Base-by-base conservation (phyloP, 2,888 invertebrate genomes). In the Rotaria socialis region DNA sequence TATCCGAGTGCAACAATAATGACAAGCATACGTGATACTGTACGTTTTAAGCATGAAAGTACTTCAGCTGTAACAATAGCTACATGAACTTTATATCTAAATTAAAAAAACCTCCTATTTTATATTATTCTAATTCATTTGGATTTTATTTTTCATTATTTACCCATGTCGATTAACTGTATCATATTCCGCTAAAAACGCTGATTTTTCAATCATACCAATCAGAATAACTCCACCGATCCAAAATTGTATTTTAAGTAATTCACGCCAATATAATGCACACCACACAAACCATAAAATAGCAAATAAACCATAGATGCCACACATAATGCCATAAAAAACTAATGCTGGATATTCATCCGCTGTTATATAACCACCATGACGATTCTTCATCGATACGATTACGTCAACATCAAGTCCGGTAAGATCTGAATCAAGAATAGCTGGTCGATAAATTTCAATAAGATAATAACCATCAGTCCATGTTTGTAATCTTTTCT, bases 1-100 rank as follows among this genome's bases (percentile, higher is more conserved):
- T 96, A 97, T 85, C 97, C 97, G 84, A 97, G 93, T 88, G 96
- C 96, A 87, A 96, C 96, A 87, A 97, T 96, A 87, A 97, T 95
- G 88, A 97, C 96, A 86, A 97, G 92, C 94, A 97, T 96, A 88
- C 96, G 93, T 0, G 97, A 95, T 88, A 97, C 92, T 0, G 96
- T 95, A 86, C 96, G 92, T 92, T 97, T 97, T 14, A 94, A 94
- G 89, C 96, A 95, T 0, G 96, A 97, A 8, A 96, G 94, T 92
- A 96, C 93, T 92, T 96, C 96, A 0, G 96, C 97, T 88, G 95
- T 93, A 88, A 96, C 92, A 89, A 95, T 94, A 0, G 94, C 95
- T n/a, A 80, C 41, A 22, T 52, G n/a, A 55, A 85, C 60, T 75
- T 43, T 67, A 86, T 56, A 52, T 56, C 50, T 56, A 58, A 41